A percentile compares a stretch with the other conserved stretches of the same genome.
Conservation (phyloP, 2,797 vertebrate species). For the Rhodeus uyekii region DNA sequence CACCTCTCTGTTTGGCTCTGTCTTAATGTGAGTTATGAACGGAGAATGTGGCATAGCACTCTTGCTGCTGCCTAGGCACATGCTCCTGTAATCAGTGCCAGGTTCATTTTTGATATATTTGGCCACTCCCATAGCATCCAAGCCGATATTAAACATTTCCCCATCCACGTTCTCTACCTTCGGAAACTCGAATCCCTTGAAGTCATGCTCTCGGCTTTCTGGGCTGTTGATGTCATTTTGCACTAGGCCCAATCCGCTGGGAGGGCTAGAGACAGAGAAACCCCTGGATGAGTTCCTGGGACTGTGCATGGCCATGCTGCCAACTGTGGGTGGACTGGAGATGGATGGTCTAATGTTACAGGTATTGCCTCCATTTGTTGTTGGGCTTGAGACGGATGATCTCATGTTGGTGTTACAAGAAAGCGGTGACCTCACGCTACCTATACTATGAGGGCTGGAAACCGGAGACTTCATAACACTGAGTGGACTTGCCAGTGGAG, state of each 20-base stretch:
- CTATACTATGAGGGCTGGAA: slow-evolving; percentile 92
- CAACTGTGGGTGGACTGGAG: slow-evolving; percentile 87
- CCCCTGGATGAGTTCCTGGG: slow-evolving; percentile 81
- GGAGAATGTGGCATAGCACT: slow-evolving; percentile 77
- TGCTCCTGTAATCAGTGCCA: slow-evolving; percentile 87
- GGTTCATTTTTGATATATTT: slow-evolving; percentile 98
- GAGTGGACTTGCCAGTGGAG: slow-evolving; percentile 91
- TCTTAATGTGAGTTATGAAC: slow-evolving; percentile 92
- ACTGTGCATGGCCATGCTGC: slow-evolving; percentile 86
- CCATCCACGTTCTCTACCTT: slow-evolving; percentile 91
- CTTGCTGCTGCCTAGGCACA: slow-evolving; percentile 87
- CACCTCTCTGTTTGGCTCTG: slow-evolving; percentile 88
- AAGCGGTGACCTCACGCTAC: slow-evolving; percentile 91
- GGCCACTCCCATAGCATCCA: slow-evolving; percentile 87
- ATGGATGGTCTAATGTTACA: slow-evolving; percentile 86
- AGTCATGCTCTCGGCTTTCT: slow-evolving; percentile 81
- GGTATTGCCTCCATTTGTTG: slow-evolving; percentile 78
- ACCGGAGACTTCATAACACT: slow-evolving; percentile 95
- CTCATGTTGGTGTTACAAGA: slow-evolving; percentile 88
- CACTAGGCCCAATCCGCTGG: slow-evolving; percentile 79
- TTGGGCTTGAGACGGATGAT: slow-evolving; percentile 92
- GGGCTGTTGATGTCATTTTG: slow-evolving; percentile 87
- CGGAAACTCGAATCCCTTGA: slow-evolving; percentile 88
- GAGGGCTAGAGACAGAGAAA: slow-evolving; percentile 82
- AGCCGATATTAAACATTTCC: slow-evolving; percentile 83